Evolutionary conservation across 1,140 invertebrate species (phyloP).

Genomic region (Camponotus vicinus): DNA sequence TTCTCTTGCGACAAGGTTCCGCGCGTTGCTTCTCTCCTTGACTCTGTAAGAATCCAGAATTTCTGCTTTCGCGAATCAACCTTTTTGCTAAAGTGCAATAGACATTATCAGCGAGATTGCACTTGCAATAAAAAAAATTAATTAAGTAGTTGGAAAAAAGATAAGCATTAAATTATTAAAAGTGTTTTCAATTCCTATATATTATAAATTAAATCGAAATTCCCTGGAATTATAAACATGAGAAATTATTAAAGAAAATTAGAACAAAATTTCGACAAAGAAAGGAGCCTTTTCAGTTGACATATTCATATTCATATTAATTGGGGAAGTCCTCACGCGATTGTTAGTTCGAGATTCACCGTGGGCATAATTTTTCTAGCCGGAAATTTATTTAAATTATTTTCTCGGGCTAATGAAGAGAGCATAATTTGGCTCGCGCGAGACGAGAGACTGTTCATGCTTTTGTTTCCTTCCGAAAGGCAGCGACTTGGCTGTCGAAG

Average conservation of each 20-base stretch:
- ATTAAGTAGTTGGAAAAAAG: not conserved
- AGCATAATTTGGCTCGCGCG: not conserved
- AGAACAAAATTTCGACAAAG: constrained; percentile 32
- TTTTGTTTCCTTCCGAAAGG: constrained; percentile 71
- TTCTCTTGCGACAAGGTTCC: not conserved
- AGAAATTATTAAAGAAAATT: no score
- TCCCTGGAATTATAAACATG: no score
- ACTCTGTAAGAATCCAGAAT: not conserved
- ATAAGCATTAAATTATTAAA: not conserved
- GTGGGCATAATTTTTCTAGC: not conserved
- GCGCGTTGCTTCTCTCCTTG: not conserved
- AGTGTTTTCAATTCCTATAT: no score
- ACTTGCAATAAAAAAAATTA: not conserved
- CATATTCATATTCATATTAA: constrained; percentile 46
- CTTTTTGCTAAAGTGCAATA: not conserved
- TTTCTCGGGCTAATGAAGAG: constrained; percentile 29
- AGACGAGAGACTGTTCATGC: constrained; percentile 44
- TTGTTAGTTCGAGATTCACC: not conserved
- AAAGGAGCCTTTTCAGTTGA: constrained; percentile 45
- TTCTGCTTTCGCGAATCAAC: constrained; percentile 1
- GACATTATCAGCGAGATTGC: not conserved
- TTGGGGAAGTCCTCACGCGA: not conserved
- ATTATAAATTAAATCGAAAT: no score
- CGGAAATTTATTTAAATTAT: not conserved
- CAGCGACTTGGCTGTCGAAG: constrained; percentile 42